These are phyloP conservation scores for Parambassis ranga DNA, from an alignment of 2,797 vertebrate species.

Conservation along the genomic window DNA sequence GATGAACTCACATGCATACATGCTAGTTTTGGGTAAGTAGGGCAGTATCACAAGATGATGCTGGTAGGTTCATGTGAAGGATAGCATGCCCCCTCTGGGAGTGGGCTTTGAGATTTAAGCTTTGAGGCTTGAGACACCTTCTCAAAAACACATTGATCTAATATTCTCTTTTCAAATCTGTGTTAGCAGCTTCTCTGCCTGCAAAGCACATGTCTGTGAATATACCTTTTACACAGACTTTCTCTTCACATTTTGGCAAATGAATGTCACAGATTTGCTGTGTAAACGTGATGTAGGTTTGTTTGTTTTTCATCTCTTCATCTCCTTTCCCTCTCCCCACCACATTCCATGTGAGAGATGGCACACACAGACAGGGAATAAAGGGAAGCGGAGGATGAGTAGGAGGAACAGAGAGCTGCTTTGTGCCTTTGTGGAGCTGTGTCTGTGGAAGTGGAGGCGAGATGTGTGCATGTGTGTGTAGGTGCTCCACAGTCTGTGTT, in stretches of 20 bases:
- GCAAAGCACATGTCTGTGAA: background rate
- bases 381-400: conserved; percentile 41
- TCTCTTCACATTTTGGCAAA: conserved; percentile 4
- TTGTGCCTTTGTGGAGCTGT: conserved; percentile 54
- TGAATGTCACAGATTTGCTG: conserved; percentile 12
- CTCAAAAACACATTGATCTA: conserved; percentile 36
- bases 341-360: conserved; percentile 34
- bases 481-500: conserved; percentile 15
- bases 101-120: conserved; percentile 45
- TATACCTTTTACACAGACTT: conserved; percentile 1
- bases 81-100: conserved; percentile 62
- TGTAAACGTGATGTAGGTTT: conserved; percentile 26
- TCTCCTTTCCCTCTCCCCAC: conserved; percentile 8
- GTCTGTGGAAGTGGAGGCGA: conserved; percentile 45
- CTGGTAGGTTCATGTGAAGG: conserved; percentile 63
- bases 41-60: conserved; percentile 59
- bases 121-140: background rate
- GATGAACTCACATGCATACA: conserved; percentile 19
- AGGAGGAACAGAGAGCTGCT: conserved; percentile 52
- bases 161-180: conserved; percentile 47
- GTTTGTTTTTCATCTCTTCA: conserved; percentile 43
- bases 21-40: conserved; percentile 62
- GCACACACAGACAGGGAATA: conserved; percentile 15
- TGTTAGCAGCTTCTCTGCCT: conserved; percentile 22
- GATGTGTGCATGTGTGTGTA: conserved; percentile 25